Conservation (phyloP, 92 coral and sea anemone genomes). For the Blastomussa wellsi region DNA sequence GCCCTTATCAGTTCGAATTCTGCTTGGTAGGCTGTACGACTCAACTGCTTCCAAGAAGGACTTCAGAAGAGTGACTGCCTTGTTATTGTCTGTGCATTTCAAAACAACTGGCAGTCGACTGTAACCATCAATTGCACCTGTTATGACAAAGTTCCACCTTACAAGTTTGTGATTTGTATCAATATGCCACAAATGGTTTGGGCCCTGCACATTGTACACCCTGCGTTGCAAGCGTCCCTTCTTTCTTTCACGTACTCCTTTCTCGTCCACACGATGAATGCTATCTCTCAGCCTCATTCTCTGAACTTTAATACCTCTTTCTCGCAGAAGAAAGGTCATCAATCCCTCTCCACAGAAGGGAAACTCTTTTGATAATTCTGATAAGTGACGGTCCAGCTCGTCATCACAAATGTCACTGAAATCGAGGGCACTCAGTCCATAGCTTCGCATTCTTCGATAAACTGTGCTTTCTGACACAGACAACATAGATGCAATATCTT, state of each 20-base stretch:
- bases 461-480: conserved; percentile 66
- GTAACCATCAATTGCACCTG: no score
- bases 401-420: conserved; percentile 65
- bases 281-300: conserved; percentile 63
- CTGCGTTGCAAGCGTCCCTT: conserved; percentile 53
- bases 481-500: conserved; percentile 58
- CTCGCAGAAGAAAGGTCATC: conserved; percentile 50
- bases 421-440: conserved; percentile 55
- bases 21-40: conserved; percentile 77
- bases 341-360: conserved; percentile 63
- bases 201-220: conserved; percentile 44
- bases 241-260: conserved; percentile 46
- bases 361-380: no score
- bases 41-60: no score
- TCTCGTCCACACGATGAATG: conserved; percentile 53
- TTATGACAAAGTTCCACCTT: conserved; percentile 49
- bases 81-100: no score
- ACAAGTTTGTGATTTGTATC: conserved; percentile 57
- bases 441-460: conserved; percentile 66
- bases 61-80: no score
- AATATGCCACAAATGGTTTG: conserved; percentile 47
- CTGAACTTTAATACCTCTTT: conserved; percentile 57
- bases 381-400: conserved; percentile 49
- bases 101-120: no score
- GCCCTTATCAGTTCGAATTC: conserved; percentile 74